These are phyloP conservation scores for Gopherus flavomarginatus DNA, from an alignment of 2,113 vertebrate genomes.

Conservation along the genomic window DNA sequence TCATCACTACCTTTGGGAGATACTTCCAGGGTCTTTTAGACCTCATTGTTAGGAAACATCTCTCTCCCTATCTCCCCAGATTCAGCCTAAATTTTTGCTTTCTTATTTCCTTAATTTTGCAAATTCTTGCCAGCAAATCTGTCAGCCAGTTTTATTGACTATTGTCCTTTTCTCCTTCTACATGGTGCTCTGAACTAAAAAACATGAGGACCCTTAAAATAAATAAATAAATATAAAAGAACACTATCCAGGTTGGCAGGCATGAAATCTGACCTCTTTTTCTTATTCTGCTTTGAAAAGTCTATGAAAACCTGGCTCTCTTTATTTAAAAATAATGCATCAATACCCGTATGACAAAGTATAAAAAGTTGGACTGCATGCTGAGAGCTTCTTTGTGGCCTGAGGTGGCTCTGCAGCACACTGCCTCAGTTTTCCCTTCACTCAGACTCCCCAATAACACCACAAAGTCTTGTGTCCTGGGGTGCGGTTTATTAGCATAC, in stretches of 20 bases:
- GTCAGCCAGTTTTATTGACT: not conserved
- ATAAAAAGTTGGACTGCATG: not conserved
- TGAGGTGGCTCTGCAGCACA: too few species aligned
- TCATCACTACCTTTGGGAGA: not conserved
- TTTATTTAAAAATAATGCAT: not conserved
- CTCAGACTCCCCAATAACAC: too few species aligned
- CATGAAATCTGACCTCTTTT: not conserved
- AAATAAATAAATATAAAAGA: too few species aligned
- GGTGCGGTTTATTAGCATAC: not conserved
- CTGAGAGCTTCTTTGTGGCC: too few species aligned
- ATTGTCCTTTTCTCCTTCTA: not conserved
- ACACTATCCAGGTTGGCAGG: not conserved
- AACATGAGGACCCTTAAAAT: not conserved
- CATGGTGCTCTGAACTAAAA: not conserved
- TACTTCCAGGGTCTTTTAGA: not conserved
- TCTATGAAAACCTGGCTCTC: not conserved
- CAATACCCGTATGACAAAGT: not conserved
- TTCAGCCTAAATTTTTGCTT: not conserved
- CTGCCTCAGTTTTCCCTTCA: too few species aligned
- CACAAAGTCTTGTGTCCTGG: not conserved
- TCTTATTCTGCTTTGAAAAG: not conserved
- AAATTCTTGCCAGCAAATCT: not conserved
- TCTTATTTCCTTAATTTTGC: not conserved
- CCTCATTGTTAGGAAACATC: not conserved
- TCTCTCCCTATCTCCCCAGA: not conserved